Evolutionary conservation across 2,113 vertebrate species (phyloP), one percentile per base, ranked within the genome.

Genomic region (Amblyopsis rosae): DNA sequence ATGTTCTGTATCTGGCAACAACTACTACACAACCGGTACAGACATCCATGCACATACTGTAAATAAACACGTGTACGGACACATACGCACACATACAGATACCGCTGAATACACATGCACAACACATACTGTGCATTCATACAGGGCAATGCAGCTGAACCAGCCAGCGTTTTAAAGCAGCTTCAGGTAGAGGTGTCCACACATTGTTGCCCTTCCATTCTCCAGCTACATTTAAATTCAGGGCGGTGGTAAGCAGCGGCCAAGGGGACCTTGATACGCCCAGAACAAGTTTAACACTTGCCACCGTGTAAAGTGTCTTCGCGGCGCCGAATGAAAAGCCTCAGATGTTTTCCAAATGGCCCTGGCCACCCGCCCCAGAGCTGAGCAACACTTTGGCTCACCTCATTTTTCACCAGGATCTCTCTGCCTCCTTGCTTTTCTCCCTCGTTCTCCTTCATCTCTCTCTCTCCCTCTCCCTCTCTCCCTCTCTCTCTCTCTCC

Each of bases 241-340:
- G 70, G 69, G 49, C 5, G 16, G 79, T 77, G 70, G 72, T 73
- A 67, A 75, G 74, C 10, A 13, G 51, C 35, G 5, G 69, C 82
- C 87, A 75, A 82, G 83, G 81, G 70, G 83, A 90, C 84, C 83
- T 87, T 84, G 86, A 78, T 87, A 82, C 72, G 76, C 70, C 70
- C 83, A 74, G 81, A 86, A 85, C 83, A 83, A 82, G 78, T 86
- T 90, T 80, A 87, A 84, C 80, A 86, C 87, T 82, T 85, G 77
- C 82, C 73, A 68, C 65, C 53, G 4, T 72, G 67, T 76, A 85
- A 87, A 87, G 86, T 86, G 79, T 72, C 69, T 82, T 81, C 76
- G 74, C 76, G 57, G 17, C 59, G 62, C 56, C 76, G 87, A 89
- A 88, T 87, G 79, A 87, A 82, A 86, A 88, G 74, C 60, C 82